phyloP scores from a whole-genome alignment of 2,113 vertebrate species.

The Danionella cerebrum region DNA sequence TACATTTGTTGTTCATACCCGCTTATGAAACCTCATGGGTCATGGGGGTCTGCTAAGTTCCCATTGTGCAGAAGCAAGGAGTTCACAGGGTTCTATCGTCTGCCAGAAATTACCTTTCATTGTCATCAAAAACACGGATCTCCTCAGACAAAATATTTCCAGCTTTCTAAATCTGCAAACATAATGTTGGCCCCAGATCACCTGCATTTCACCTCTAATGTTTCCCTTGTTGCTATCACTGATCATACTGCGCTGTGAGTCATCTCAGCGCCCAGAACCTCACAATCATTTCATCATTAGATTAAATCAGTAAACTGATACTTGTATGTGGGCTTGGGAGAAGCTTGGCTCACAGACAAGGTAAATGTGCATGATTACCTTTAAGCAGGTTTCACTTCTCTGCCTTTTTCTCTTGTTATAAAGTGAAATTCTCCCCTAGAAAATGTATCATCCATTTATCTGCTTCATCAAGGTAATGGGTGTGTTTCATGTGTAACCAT shows the following conservation, averaged over 20 bases:
- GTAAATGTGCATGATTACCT: neutral
- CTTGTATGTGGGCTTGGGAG: neutral
- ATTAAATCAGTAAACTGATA: constrained; percentile 1
- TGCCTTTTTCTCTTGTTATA: neutral
- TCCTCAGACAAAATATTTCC: neutral
- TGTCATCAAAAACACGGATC: too few relatives aligned
- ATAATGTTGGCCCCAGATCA: neutral
- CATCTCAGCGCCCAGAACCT: neutral
- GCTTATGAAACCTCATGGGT: too few relatives aligned
- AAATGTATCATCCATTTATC: too few relatives aligned
- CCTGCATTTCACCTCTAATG: neutral
- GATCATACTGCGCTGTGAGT: neutral
- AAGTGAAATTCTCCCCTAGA: too few relatives aligned
- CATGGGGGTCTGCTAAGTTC: too few relatives aligned
- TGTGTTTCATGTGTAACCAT: neutral
- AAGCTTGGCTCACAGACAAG: neutral
- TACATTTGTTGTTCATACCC: too few relatives aligned
- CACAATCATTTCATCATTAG: neutral
- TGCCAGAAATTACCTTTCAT: too few relatives aligned
- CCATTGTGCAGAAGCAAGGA: too few relatives aligned
- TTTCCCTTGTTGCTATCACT: neutral
- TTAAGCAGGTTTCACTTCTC: neutral
- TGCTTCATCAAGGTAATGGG: too few relatives aligned
- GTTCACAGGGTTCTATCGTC: too few relatives aligned
- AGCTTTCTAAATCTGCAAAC: neutral